phyloP scores from a whole-genome alignment of 23 tunicate genomes.

The Phallusia fumigata region DNA sequence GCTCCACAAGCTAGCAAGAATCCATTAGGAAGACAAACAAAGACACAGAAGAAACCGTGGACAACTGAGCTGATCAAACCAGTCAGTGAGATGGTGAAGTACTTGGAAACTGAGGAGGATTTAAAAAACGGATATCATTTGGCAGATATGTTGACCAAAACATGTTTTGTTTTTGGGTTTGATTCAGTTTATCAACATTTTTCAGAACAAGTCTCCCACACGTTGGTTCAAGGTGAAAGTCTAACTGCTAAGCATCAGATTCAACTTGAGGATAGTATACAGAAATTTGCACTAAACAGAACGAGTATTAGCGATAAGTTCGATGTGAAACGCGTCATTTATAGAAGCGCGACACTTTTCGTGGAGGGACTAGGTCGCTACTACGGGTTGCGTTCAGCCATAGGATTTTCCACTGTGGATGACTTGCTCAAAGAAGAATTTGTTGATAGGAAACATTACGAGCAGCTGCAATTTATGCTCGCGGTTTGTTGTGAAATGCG shows the following conservation, averaged over 20 bases:
- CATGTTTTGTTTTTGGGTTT: constrained; percentile 38
- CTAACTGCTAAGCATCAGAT: too few relatives aligned
- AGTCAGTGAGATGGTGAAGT: constrained; percentile 26
- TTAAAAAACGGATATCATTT: constrained; percentile 32
- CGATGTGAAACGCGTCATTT: not conserved
- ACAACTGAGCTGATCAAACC: constrained; percentile 31
- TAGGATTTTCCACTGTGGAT: not conserved
- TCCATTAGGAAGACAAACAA: constrained; percentile 44
- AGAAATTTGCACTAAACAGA: too few relatives aligned
- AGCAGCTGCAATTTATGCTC: not conserved
- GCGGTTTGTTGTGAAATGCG: not conserved
- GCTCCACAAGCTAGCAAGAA: constrained; percentile 43
- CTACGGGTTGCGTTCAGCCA: not conserved
- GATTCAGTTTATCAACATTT: constrained; percentile 3
- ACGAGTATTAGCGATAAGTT: too few relatives aligned
- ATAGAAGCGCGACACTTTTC: not conserved
- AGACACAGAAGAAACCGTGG: constrained; percentile 8
- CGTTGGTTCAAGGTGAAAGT: too few relatives aligned
- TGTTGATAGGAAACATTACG: not conserved
- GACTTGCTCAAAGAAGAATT: not conserved
- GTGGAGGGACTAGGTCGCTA: not conserved
- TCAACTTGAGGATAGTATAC: too few relatives aligned
- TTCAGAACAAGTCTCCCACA: not conserved
- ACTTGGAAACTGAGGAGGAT: not conserved
- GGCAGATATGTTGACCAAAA: constrained; percentile 26